phyloP scores from a whole-genome alignment of 2,797 vertebrate genomes.

The Chaetophractus vellerosus region DNA sequence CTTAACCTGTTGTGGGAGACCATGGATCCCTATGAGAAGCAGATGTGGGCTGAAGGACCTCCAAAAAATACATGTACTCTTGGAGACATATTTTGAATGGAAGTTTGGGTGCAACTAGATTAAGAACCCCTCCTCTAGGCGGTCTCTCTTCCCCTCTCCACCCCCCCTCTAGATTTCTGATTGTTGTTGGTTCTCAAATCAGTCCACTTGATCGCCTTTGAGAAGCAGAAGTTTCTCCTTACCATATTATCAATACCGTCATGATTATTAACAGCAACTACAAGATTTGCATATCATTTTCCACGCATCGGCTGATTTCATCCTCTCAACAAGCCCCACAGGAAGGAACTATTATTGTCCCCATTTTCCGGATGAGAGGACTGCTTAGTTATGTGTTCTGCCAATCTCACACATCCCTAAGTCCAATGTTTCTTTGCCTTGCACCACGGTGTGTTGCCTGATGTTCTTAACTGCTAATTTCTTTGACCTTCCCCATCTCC shows the following conservation, averaged over 20 bases:
- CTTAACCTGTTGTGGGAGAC: background rate
- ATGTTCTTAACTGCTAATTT: conserved; percentile 3
- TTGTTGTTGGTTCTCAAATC: background rate
- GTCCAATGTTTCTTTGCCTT: conserved; percentile 1
- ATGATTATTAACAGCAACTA: conserved; percentile 20
- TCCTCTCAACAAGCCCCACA: conserved; percentile 65
- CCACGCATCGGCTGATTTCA: conserved; percentile 55
- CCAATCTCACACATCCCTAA: background rate
- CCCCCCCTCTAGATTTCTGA: conserved; percentile 23
- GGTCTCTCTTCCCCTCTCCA: background rate
- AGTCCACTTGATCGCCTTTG: background rate
- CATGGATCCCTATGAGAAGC: background rate
- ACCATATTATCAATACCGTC: background rate
- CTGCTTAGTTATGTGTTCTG: conserved; percentile 28
- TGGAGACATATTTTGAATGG: conserved; percentile 27
- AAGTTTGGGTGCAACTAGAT: background rate
- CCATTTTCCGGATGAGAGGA: conserved; percentile 68
- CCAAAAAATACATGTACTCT: background rate
- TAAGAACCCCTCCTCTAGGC: background rate
- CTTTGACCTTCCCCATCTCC: background rate
- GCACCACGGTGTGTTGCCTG: background rate
- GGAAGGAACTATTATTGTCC: conserved; percentile 78
- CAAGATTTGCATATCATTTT: conserved; percentile 28
- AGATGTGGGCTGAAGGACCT: background rate
- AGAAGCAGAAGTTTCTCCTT: conserved; percentile 50